phyloP scores from a whole-genome alignment of 2,113 vertebrate species.

The Dermatemys mawii region DNA sequence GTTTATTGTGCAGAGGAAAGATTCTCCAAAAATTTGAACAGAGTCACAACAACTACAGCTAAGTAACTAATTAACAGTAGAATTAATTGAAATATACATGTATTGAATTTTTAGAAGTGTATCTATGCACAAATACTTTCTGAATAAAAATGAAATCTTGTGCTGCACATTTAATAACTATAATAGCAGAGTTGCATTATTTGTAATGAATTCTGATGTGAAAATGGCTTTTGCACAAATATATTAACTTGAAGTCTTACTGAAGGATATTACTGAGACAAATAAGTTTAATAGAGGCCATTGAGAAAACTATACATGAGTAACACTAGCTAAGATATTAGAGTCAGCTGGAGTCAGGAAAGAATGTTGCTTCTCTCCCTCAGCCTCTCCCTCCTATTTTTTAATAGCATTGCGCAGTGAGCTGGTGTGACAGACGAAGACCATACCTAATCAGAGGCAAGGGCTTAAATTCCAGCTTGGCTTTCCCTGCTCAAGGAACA shows the following conservation, averaged over 20 bases:
- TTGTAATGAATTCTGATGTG: not conserved
- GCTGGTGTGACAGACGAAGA: not conserved
- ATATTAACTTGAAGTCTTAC: not conserved
- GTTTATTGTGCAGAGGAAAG: too few species aligned
- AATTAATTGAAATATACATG: too few species aligned
- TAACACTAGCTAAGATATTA: not conserved
- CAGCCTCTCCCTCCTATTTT: too few species aligned
- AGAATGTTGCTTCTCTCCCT: not conserved
- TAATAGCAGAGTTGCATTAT: not conserved
- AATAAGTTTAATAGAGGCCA: not conserved
- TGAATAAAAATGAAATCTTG: constrained; percentile 3
- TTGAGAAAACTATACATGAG: not conserved
- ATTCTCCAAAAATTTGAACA: too few species aligned
- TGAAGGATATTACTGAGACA: not conserved
- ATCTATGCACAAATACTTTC: not conserved
- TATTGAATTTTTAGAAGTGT: too few species aligned
- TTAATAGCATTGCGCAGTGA: not conserved
- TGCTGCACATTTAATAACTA: not conserved
- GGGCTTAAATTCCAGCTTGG: too few species aligned
- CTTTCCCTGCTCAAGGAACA: not conserved
- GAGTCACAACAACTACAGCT: too few species aligned
- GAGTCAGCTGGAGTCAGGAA: not conserved
- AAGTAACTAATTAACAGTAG: too few species aligned
- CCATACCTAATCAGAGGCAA: not conserved
- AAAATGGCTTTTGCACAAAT: not conserved